These are phyloP conservation scores for Calliscelio sp. DNA, from an alignment of 2,888 invertebrate genomes.

Conservation along the genomic window DNA sequence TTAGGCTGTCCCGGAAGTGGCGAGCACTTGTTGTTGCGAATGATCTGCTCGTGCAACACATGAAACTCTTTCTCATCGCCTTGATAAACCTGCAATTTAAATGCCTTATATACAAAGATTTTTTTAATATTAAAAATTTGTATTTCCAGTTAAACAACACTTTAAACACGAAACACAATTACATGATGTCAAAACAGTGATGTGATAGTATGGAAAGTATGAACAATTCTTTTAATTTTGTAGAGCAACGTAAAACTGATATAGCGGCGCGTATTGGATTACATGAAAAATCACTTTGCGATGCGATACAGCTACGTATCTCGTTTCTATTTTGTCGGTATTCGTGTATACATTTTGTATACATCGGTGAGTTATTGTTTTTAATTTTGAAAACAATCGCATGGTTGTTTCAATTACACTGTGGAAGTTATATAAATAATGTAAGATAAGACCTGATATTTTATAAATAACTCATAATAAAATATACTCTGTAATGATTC, in stretches of 20 bases:
- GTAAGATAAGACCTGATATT: no score
- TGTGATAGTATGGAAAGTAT: not conserved
- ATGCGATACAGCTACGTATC: conserved; percentile 1
- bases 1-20: conserved; percentile 93
- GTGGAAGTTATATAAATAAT: no score
- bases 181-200: not conserved
- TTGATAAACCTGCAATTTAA: conserved; percentile 90
- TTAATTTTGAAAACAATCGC: not conserved
- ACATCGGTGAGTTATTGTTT: not conserved
- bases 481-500: no score
- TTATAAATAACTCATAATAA: no score
- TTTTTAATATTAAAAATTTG: no score
- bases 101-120: not conserved
- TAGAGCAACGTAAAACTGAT: conserved; percentile 3
- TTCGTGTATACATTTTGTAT: not conserved
- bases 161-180: no score
- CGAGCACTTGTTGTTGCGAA: conserved; percentile 94
- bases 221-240: not conserved
- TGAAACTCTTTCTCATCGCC: conserved; percentile 96
- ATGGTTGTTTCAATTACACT: no score
- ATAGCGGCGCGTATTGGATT: conserved; percentile 14
- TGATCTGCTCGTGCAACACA: conserved; percentile 95
- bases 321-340: conserved; percentile 14
- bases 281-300: conserved; percentile 27
- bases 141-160: no score